phyloP scores from a whole-genome alignment of 1,140 invertebrate genomes.

The Leguminivora glycinivorella region DNA sequence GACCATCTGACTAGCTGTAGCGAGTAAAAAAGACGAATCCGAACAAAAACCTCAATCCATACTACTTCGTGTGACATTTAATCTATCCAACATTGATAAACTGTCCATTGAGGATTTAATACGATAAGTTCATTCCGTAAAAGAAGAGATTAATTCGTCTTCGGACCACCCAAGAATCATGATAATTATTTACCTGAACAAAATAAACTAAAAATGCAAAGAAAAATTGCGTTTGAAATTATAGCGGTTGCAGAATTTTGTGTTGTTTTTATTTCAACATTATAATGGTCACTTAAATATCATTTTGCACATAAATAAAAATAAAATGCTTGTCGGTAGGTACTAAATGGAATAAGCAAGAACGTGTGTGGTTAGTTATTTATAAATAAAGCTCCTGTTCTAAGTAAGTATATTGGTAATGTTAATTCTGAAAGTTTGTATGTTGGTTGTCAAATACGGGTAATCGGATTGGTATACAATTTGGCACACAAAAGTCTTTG shows the following conservation, averaged over 20 bases:
- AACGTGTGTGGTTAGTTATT: neutral
- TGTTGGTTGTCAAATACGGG: too few relatives aligned
- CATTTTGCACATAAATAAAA: neutral
- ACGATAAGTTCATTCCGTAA: constrained; percentile 7
- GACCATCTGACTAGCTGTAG: neutral
- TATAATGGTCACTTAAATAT: neutral
- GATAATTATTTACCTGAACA: neutral
- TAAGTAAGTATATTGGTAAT: too few relatives aligned
- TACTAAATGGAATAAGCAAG: neutral
- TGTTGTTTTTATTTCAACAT: neutral
- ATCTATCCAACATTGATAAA: constrained; percentile 15
- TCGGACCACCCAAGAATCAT: neutral
- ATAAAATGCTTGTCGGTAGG: neutral
- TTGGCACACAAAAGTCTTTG: too few relatives aligned
- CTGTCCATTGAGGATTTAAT: constrained; percentile 10
- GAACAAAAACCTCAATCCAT: neutral
- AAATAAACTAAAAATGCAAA: neutral
- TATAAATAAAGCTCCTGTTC: neutral
- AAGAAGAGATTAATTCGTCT: constrained; percentile 4
- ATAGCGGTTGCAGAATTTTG: neutral
- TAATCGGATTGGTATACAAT: too few relatives aligned
- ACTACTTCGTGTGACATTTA: constrained; percentile 6
- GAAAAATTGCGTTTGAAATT: neutral
- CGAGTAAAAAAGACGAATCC: neutral
- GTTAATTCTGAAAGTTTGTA: too few relatives aligned